Evolutionary conservation across 2,888 invertebrate genomes (phyloP), one percentile per base, ranked within the genome.

Genomic region (Norana najaformis): DNA sequence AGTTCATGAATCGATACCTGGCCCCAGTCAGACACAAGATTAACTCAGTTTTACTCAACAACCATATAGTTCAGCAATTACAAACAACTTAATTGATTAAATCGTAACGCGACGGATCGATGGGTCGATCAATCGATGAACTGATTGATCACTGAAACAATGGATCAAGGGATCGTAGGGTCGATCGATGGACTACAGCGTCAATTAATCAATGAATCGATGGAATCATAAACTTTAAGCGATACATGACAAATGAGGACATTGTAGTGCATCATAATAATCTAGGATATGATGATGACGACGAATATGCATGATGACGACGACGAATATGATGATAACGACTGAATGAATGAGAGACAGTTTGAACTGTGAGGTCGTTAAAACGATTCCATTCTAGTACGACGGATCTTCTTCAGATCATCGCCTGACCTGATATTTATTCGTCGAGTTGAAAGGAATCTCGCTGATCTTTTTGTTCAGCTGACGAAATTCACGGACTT

Each of bases 1-100:
- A 97, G 97, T 94, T 98, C 98, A 95, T 99, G 99, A 92, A 98
- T 96, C 34, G 99, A 99, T 89, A 98, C 97, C 94, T 98, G 92
- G 1, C 89, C 53, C 34, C n/a, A 88, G 38, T 11, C 5, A 47
- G 23, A 47, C 23, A 47, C 47, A 47, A 47, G 47, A 23, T 47
- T 47, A 5, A 20, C 20, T 47, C 1, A 47, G 23, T 23, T 47
- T 23, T 23, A 23, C 23, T 23, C 20, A 69, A n/a, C n/a, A 69
- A 69, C n/a, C n/a, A n/a, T 11, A n/a, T 69, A 5, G n/a, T n/a
- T 69, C 11, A n/a, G 13, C n/a, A 1, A 69, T 30, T 69, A 69
- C n/a, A 1, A 69, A 30, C n/a, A 13, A 69, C 11, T 69, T n/a
- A n/a, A 30, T 6, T 47, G 3, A 3, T 18, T 47, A 23, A 23